These are phyloP conservation scores for Heteronetta atricapilla DNA, from an alignment of 2,113 vertebrate species.

Conservation along the genomic window DNA sequence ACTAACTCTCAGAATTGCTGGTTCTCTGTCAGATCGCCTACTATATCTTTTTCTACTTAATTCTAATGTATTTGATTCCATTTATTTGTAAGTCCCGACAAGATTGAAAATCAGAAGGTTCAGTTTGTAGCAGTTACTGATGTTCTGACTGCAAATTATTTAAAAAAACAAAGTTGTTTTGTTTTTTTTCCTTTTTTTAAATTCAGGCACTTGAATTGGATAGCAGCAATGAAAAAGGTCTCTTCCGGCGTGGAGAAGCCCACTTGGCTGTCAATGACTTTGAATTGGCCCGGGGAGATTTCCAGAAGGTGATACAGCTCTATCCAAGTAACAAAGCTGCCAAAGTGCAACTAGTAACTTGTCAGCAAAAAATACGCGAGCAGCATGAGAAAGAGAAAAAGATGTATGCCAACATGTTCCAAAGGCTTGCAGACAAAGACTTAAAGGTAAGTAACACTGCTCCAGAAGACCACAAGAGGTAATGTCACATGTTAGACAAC, in stretches of 20 bases:
- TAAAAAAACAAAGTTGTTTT: neutral
- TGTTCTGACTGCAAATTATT: neutral
- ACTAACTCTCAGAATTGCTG: neutral
- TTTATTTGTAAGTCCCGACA: neutral
- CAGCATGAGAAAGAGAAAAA: slow-evolving; percentile 94
- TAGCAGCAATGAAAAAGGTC: slow-evolving; percentile 90
- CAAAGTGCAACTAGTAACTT: slow-evolving; percentile 86
- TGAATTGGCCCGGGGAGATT: slow-evolving; percentile 87
- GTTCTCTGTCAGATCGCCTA: neutral
- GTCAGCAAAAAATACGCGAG: slow-evolving; percentile 90
- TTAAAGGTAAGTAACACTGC: slow-evolving; percentile 79
- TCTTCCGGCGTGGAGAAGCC: slow-evolving; percentile 93
- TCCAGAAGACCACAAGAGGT: neutral
- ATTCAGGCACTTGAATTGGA: slow-evolving; percentile 89
- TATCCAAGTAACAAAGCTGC: slow-evolving; percentile 96
- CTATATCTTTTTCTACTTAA: neutral
- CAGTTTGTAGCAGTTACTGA: neutral
- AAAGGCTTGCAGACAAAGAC: slow-evolving; percentile 91
- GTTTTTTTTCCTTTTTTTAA: neutral
- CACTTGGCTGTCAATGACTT: slow-evolving; percentile 91
- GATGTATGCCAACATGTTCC: slow-evolving; percentile 98
- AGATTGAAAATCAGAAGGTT: neutral
- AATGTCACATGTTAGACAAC: neutral
- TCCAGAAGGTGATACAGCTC: slow-evolving; percentile 89
- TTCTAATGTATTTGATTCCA: neutral